Percentiles rank a stretch among this genome's conserved stretches.
phyloP scores from a whole-genome alignment of 2,888 invertebrate species.

The Pristionchus entomophagus region DNA sequence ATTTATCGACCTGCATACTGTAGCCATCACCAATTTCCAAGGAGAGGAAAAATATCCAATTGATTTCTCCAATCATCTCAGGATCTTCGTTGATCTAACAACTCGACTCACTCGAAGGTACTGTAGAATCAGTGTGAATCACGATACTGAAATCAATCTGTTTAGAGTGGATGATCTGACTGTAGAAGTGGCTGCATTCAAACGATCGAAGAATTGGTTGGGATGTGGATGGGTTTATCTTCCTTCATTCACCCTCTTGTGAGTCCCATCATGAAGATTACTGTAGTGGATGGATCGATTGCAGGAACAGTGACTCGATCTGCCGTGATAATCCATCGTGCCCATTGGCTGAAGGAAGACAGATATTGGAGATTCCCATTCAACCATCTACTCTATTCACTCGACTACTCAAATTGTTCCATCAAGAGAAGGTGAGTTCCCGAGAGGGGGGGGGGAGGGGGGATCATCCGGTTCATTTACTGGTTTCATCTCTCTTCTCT shows the following conservation, averaged over 20 bases:
- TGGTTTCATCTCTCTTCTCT: neutral
- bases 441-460: too few relatives aligned
- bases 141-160: neutral
- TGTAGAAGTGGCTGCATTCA: slow-evolving; percentile 70
- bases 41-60: slow-evolving; percentile 71
- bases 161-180: slow-evolving; percentile 69
- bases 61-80: slow-evolving; percentile 62
- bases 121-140: neutral
- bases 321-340: slow-evolving; percentile 66
- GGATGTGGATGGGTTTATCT: slow-evolving; percentile 73
- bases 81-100: slow-evolving; percentile 71
- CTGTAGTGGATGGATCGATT: neutral
- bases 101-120: slow-evolving; percentile 66
- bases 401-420: slow-evolving; percentile 67
- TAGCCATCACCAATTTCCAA: slow-evolving; percentile 68
- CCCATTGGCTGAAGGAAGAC: slow-evolving; percentile 63
- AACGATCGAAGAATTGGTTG: slow-evolving; percentile 68
- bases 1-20: slow-evolving; percentile 60
- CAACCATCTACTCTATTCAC: slow-evolving; percentile 66
- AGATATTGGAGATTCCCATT: slow-evolving; percentile 69
- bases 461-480: neutral
- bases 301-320: slow-evolving; percentile 63
- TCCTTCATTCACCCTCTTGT: slow-evolving; percentile 71
- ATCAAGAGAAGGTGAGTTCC: slow-evolving; percentile 60
- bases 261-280: slow-evolving; percentile 37